These are phyloP conservation scores for Liodrosophila aerea DNA, from an alignment of 2,888 invertebrate genomes.

Conservation along the genomic window DNA sequence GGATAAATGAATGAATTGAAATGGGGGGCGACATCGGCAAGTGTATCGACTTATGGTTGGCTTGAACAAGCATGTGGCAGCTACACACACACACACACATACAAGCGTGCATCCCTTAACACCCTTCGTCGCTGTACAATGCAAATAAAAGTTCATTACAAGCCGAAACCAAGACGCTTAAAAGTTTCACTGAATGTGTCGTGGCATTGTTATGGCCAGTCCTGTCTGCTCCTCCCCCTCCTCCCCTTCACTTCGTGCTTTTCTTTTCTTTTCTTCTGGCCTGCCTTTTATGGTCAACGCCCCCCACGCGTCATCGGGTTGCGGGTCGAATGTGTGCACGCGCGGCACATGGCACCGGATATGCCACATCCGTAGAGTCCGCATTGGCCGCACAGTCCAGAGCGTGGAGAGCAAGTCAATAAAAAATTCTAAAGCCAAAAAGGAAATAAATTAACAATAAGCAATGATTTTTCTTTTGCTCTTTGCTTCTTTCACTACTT, in stretches of 20 bases:
- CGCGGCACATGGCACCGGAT: conserved; percentile 60
- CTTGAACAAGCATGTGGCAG: conserved; percentile 55
- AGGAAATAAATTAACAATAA: conserved; percentile 78
- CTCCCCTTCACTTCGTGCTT: conserved; percentile 21
- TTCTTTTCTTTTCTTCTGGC: background rate
- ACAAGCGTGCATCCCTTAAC: conserved; percentile 47
- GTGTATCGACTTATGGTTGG: conserved; percentile 70
- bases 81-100: conserved; percentile 28
- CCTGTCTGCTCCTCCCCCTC: conserved; percentile 21
- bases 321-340: conserved; percentile 46
- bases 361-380: conserved; percentile 64
- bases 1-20: conserved; percentile 75
- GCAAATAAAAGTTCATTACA: conserved; percentile 76
- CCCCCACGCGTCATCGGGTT: conserved; percentile 35
- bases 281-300: conserved; percentile 67
- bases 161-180: conserved; percentile 61
- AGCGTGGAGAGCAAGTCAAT: conserved; percentile 47
- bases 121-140: conserved; percentile 40
- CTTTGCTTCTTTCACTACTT: conserved; percentile 5
- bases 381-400: conserved; percentile 23
- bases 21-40: conserved; percentile 59
- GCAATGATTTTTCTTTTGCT: conserved; percentile 56
- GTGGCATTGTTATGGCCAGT: conserved; percentile 43
- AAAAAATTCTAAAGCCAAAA: conserved; percentile 67
- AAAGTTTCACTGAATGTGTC: conserved; percentile 47